phyloP scores from a whole-genome alignment of 2,888 invertebrate genomes.

The Stramonita haemastoma region DNA sequence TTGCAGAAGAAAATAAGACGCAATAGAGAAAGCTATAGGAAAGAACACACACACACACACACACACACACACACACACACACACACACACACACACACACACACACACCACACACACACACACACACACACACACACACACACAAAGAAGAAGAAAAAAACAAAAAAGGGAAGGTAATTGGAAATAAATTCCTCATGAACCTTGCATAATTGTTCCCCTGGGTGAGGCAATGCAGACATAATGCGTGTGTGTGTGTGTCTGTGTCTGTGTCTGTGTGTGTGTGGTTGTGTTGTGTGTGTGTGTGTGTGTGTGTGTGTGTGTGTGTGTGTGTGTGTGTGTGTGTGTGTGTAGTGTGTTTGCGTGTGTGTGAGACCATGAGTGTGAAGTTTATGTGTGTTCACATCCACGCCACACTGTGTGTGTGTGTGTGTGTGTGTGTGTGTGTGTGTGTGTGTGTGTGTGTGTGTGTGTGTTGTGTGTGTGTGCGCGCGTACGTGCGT shows the following conservation, averaged over 20 bases:
- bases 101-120: too few relatives aligned
- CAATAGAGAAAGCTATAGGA: too few relatives aligned
- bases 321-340: slow-evolving; percentile 23
- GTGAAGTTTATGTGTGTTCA: neutral
- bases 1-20: too few relatives aligned
- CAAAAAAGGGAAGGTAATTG: neutral
- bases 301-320: slow-evolving; percentile 32
- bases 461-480: slow-evolving; percentile 20
- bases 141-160: too few relatives aligned
- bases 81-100: too few relatives aligned
- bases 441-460: slow-evolving; percentile 28
- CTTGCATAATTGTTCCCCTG: neutral
- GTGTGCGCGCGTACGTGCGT: neutral
- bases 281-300: neutral
- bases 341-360: slow-evolving; percentile 30
- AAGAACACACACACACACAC: too few relatives aligned
- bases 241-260: slow-evolving; percentile 28
- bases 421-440: slow-evolving; percentile 30
- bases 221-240: neutral
- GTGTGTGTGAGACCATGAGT: too few relatives aligned
- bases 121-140: too few relatives aligned
- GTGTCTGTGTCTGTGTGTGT: slow-evolving; percentile 20
- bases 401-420: neutral
- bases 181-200: neutral
- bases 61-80: too few relatives aligned